Evolutionary conservation across 23 tunicate species (phyloP), one percentile per base, ranked within the genome.

Genomic region (Oikopleura dioica): DNA sequence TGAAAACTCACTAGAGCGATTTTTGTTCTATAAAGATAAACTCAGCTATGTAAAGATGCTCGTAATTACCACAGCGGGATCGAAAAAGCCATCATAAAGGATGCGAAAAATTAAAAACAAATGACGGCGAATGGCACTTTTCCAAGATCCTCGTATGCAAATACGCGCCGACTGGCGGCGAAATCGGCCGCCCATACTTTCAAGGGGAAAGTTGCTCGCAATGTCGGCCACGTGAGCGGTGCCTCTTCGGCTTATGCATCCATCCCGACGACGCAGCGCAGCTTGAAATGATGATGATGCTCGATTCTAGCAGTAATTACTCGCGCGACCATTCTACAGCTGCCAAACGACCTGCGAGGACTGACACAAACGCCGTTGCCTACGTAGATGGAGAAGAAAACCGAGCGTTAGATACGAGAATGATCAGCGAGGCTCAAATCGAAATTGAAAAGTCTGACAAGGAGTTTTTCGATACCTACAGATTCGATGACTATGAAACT

Each of bases 251-350:
- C 30, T 31, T 63, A 2, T 63, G 72, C 72, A 63, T 63, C 26
- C 72, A 63, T 28, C 72, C 72, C 30, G 72, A 63, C 72, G 72
- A 63, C 72, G 72, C 72, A 24, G 26, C 16, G 33, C 72, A 63
- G 33, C 33, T 63, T 2, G 72, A 63, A 28, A 5, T 2, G 33
- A 23, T 63, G 4, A 63, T 63, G 72, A 23, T 12, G 33, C 29
- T 63, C 30, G 72, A 24, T 21, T 28, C 29, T 28, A 31, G 26
- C 29, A 16, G 5, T 63, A 31, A 63, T 28, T 44, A 44, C 16
- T 44, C 55, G 16, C n/a, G n/a, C n/a, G n/a, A n/a, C n/a, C n/a
- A n/a, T n/a, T n/a, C n/a, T n/a, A n/a, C n/a, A n/a, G n/a, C n/a
- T n/a, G n/a, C n/a, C n/a, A n/a, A n/a, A n/a, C n/a, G n/a, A n/a